A percentile compares a stretch with the other conserved stretches of the same genome.
Evolutionary conservation across 1,140 invertebrate genomes (phyloP).

Genomic region (Drosophila sp.): DNA sequence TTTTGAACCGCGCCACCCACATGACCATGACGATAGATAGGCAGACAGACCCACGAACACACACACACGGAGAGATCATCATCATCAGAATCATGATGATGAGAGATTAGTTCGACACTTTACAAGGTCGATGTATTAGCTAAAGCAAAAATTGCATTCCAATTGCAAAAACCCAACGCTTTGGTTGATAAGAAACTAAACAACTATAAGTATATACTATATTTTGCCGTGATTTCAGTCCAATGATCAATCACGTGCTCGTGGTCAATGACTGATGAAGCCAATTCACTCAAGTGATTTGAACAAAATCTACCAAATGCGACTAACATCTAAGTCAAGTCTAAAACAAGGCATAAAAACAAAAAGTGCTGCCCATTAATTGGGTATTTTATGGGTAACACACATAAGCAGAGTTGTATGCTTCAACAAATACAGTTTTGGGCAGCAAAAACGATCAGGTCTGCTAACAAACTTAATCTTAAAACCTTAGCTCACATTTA

Average conservation of each 20-base stretch:
- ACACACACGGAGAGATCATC: slow-evolving; percentile 3
- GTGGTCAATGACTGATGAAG: slow-evolving; percentile 10
- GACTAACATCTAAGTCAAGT: neutral
- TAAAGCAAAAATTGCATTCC: slow-evolving; percentile 4
- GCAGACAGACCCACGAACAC: slow-evolving; percentile 15
- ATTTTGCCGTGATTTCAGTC: slow-evolving; percentile 4
- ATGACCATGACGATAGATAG: slow-evolving; percentile 34
- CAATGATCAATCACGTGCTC: slow-evolving; percentile 13
- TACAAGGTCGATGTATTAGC: slow-evolving; percentile 33
- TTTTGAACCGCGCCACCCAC: slow-evolving; percentile 52
- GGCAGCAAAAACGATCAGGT: no score
- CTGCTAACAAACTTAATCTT: no score
- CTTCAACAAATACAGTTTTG: no score
- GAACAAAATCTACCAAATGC: neutral
- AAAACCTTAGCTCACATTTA: no score
- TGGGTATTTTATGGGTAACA: no score
- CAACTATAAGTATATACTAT: neutral
- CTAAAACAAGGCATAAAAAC: neutral
- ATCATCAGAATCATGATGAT: slow-evolving; percentile 2
- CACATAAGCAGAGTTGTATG: no score
- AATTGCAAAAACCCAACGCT: neutral
- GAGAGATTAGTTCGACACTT: slow-evolving; percentile 15
- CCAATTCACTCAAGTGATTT: neutral
- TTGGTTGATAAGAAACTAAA: slow-evolving; percentile 6
- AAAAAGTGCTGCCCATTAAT: neutral